phyloP scores from a whole-genome alignment of 2,113 vertebrate species.

The Gila orcuttii region DNA sequence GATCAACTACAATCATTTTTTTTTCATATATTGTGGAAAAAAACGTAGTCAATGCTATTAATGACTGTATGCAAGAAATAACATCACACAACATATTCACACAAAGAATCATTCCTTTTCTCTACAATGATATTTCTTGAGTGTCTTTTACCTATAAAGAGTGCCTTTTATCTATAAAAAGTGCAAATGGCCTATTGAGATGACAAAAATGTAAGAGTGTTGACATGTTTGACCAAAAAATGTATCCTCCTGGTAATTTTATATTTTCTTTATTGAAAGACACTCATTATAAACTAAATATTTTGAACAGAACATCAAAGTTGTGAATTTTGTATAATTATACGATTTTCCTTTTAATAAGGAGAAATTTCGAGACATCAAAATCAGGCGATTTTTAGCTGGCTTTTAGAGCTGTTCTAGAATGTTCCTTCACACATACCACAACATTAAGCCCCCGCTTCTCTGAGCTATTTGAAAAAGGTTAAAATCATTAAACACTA shows the following conservation, averaged over 20 bases:
- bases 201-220: not conserved
- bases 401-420: not conserved
- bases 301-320: not conserved
- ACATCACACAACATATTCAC: not conserved
- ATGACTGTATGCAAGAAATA: not conserved
- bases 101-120: not conserved
- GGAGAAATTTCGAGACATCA: not conserved
- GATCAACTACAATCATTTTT: not conserved
- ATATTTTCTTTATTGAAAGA: not conserved
- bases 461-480: not conserved
- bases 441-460: not conserved
- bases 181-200: not conserved
- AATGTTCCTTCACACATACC: not conserved
- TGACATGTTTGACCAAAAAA: too few relatives aligned
- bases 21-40: not conserved
- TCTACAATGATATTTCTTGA: not conserved
- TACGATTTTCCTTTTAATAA: not conserved
- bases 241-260: too few relatives aligned
- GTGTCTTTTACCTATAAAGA: not conserved
- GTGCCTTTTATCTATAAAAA: not conserved
- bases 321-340: slow-evolving; percentile 1
- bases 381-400: not conserved
- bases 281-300: not conserved
- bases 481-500: too few relatives aligned
- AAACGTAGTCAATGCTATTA: not conserved